These are phyloP conservation scores for Melanotus villosus DNA, from an alignment of 2,888 invertebrate genomes.

Conservation along the genomic window DNA sequence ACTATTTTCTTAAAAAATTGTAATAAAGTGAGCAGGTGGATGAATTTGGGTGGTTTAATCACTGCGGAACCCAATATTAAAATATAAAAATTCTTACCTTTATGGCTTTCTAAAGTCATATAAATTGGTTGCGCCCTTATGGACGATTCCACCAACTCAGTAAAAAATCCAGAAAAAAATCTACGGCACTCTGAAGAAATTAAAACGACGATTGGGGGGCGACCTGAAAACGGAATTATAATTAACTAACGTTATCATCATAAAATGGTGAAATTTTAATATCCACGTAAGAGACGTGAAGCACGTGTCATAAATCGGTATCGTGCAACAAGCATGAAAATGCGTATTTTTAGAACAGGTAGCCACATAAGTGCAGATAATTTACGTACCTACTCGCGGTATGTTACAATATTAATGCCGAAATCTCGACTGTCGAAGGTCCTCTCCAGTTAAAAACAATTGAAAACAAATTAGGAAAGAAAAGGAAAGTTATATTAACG, in stretches of 20 bases:
- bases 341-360: conserved; percentile 22
- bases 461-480: not conserved
- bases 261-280: not conserved
- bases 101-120: conserved; percentile 97
- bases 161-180: conserved; percentile 36
- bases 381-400: not conserved
- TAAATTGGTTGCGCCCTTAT: conserved; percentile 93
- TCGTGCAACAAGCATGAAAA: not conserved
- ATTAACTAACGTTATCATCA: not conserved
- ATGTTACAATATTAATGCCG: not conserved
- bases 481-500: not conserved
- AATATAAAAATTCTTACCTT: conserved; percentile 76
- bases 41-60: too few species aligned
- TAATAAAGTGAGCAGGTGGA: too few species aligned
- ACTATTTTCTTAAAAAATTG: too few species aligned
- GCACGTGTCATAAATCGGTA: conserved; percentile 18
- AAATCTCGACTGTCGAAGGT: not conserved
- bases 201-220: conserved; percentile 8
- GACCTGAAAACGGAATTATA: conserved; percentile 10
- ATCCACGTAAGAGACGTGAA: not conserved
- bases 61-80: too few species aligned
- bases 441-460: not conserved
- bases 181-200: conserved; percentile 4
- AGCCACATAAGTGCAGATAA: conserved; percentile 3
- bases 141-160: conserved; percentile 75